Evolutionary conservation across 2,888 invertebrate species (phyloP).

Genomic region (Hirtodrosophila duncani): DNA sequence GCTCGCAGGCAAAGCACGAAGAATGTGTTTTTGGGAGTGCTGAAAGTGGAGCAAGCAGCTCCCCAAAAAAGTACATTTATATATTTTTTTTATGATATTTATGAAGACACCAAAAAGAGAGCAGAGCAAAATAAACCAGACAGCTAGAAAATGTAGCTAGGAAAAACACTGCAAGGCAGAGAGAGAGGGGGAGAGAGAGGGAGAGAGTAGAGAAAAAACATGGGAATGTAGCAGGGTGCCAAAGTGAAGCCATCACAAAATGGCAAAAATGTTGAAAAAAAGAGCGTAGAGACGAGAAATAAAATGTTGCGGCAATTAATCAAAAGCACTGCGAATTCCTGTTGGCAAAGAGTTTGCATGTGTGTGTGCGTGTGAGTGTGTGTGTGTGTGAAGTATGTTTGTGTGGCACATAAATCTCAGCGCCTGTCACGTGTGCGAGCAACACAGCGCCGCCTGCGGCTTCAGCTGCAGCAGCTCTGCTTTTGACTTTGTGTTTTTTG

Average conservation of each 20-base stretch:
- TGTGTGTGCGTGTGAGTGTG: constrained; percentile 20
- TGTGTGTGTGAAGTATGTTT: constrained; percentile 16
- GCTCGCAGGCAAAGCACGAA: constrained; percentile 18
- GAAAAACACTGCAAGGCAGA: constrained; percentile 1
- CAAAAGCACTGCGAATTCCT: constrained; percentile 70
- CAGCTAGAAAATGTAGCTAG: constrained; percentile 55
- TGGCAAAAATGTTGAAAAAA: constrained; percentile 7
- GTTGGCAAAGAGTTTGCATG: constrained; percentile 25
- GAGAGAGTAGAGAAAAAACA: background rate
- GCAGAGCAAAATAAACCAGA: constrained; percentile 43
- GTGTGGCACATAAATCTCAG: constrained; percentile 63
- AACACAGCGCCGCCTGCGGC: constrained; percentile 30
- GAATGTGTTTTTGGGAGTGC: background rate
- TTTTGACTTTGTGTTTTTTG: constrained; percentile 28
- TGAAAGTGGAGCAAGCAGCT: constrained; percentile 17
- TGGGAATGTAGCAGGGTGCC: constrained; percentile 7
- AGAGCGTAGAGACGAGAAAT: constrained; percentile 27
- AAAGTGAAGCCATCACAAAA: constrained; percentile 61
- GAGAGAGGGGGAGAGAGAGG: background rate
- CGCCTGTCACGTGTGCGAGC: constrained; percentile 54
- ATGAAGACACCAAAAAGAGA: constrained; percentile 46
- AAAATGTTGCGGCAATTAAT: constrained; percentile 73
- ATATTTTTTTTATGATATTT: constrained; percentile 57
- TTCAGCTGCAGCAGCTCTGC: constrained; percentile 37
- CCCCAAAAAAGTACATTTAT: constrained; percentile 11